Evolutionary conservation across 2,888 invertebrate genomes (phyloP).

Genomic region (Scaeva pyrastri): DNA sequence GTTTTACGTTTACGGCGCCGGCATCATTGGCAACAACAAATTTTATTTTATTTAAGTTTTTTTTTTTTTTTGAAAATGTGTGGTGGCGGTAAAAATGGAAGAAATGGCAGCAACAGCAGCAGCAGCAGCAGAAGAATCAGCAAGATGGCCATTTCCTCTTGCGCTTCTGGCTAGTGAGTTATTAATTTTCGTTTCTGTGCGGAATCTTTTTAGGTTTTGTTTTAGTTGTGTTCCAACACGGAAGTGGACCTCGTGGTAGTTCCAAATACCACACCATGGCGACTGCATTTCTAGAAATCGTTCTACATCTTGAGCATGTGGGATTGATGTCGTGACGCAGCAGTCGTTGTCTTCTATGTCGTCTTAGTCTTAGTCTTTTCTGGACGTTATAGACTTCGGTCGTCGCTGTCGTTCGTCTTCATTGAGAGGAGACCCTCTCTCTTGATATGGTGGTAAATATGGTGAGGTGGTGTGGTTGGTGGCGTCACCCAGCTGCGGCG

Average conservation of each 20-base stretch:
- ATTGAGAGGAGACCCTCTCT: constrained; percentile 28
- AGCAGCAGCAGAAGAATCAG: constrained; percentile 59
- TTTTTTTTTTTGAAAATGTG: constrained; percentile 11
- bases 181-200: constrained; percentile 72
- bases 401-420: constrained; percentile 53
- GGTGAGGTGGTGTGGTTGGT: constrained; percentile 14
- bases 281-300: constrained; percentile 74
- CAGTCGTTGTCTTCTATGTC: constrained; percentile 52
- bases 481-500: constrained; percentile 35
- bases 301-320: constrained; percentile 75
- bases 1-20: background rate
- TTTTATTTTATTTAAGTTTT: constrained; percentile 7
- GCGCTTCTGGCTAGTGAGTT: constrained; percentile 75
- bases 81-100: constrained; percentile 37
- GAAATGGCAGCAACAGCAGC: constrained; percentile 49
- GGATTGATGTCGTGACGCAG: constrained; percentile 74
- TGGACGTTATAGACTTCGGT: constrained; percentile 34
- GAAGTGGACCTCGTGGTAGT: constrained; percentile 72
- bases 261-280: constrained; percentile 74
- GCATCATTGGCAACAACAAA: background rate
- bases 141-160: constrained; percentile 72
- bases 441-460: constrained; percentile 11
- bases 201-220: constrained; percentile 25
- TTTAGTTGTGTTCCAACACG: constrained; percentile 49
- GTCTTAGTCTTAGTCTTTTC: constrained; percentile 46